Conservation (phyloP, 2,797 vertebrate species). For the Smutsia temminckii region DNA sequence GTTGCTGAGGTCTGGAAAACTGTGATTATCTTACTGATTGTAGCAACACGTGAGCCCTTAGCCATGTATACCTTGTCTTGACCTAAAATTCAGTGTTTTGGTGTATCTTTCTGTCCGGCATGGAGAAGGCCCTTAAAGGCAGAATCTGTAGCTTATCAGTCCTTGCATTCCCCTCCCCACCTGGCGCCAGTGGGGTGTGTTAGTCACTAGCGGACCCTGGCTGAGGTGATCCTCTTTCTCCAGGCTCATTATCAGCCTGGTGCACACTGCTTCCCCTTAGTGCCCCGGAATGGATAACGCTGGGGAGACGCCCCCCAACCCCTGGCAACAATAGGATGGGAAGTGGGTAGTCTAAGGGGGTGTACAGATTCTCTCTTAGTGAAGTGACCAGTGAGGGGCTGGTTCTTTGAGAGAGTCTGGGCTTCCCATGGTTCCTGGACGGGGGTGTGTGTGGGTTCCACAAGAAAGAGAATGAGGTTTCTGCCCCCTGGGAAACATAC, state of each 20-base stretch:
- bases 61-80: neutral
- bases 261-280: neutral
- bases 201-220: neutral
- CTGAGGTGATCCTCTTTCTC: neutral
- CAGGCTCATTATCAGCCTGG: neutral
- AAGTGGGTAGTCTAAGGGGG: neutral
- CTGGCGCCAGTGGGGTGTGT: neutral
- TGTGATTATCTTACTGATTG: neutral
- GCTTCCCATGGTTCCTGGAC: too few relatives aligned
- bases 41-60: neutral
- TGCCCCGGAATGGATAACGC: neutral
- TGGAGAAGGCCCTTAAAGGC: neutral
- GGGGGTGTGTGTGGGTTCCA: neutral
- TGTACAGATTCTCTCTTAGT: neutral
- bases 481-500: neutral
- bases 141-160: neutral
- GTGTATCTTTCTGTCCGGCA: neutral
- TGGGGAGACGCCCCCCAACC: rapidly evolving
- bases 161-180: neutral
- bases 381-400: neutral
- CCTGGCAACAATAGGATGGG: neutral
- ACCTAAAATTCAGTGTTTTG: neutral
- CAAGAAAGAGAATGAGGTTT: neutral
- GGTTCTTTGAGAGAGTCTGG: neutral
- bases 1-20: neutral